Conservation (phyloP, 1,140 invertebrate genomes). For the Vollenhovia emeryi region DNA sequence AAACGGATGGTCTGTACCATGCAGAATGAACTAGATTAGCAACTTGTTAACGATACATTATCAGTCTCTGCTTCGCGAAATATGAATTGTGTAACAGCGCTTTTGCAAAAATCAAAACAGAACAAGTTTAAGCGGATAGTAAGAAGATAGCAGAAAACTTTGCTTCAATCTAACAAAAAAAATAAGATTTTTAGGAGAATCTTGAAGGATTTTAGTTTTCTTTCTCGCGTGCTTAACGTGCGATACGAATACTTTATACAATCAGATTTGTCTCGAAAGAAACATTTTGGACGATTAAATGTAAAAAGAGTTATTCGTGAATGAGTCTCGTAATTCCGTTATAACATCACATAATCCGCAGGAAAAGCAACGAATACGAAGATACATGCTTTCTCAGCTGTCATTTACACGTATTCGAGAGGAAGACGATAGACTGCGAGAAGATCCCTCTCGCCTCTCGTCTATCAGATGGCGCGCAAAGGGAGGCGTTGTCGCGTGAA, state of each 20-base stretch:
- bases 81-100: background rate
- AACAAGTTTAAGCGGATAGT: background rate
- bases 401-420: background rate
- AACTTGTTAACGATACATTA: background rate
- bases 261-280: background rate
- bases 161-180: background rate
- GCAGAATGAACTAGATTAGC: background rate
- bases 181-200: background rate
- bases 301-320: constrained; percentile 6
- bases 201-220: background rate
- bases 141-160: background rate
- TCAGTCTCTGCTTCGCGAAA: background rate
- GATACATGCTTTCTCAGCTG: constrained; percentile 60
- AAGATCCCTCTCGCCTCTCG: constrained; percentile 2
- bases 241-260: background rate
- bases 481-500: constrained; percentile 73
- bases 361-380: background rate
- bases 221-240: background rate
- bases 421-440: constrained; percentile 23
- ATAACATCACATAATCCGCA: constrained; percentile 7
- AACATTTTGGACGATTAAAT: too few species aligned
- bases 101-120: background rate
- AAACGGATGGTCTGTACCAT: background rate
- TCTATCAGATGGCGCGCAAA: constrained; percentile 9
- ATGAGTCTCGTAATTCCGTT: constrained; percentile 25